phyloP scores from a whole-genome alignment of 2,888 invertebrate species.

The Epistrophe eligans region DNA sequence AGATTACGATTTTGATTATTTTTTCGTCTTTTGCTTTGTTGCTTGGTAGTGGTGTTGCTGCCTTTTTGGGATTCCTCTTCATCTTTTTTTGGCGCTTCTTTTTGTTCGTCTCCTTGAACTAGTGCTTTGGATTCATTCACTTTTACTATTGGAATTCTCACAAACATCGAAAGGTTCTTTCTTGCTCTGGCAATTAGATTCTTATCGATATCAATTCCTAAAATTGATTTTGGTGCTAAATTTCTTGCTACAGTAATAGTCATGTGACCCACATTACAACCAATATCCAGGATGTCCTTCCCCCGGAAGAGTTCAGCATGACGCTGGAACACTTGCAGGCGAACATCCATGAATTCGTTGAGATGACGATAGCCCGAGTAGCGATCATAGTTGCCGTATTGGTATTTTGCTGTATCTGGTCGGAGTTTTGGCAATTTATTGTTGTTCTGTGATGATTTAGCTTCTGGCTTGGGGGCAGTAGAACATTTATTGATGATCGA shows the following conservation, averaged over 20 bases:
- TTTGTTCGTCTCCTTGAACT: slow-evolving; percentile 53
- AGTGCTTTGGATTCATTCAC: slow-evolving; percentile 17
- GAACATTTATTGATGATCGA: slow-evolving; percentile 36
- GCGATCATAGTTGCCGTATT: slow-evolving; percentile 98
- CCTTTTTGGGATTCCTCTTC: slow-evolving; percentile 15
- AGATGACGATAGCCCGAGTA: slow-evolving; percentile 98
- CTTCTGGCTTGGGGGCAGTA: slow-evolving; percentile 28
- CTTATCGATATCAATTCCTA: slow-evolving; percentile 97
- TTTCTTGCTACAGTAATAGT: slow-evolving; percentile 95
- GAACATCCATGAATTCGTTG: slow-evolving; percentile 91
- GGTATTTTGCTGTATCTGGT: slow-evolving; percentile 91
- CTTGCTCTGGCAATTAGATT: slow-evolving; percentile 88
- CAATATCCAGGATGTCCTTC: slow-evolving; percentile 97
- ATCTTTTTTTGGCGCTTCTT: slow-evolving; percentile 4
- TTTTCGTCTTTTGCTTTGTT: slow-evolving; percentile 46
- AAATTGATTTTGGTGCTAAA: slow-evolving; percentile 92
- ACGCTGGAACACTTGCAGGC: slow-evolving; percentile 92
- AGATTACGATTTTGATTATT: slow-evolving; percentile 71
- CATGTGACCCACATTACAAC: slow-evolving; percentile 98
- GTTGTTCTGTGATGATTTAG: slow-evolving; percentile 11
- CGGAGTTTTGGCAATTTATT: slow-evolving; percentile 85
- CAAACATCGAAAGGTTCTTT: slow-evolving; percentile 82
- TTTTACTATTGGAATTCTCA: slow-evolving; percentile 80
- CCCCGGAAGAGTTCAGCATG: slow-evolving; percentile 93
- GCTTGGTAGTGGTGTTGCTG: slow-evolving; percentile 23